Evolutionary conservation across 2,888 invertebrate species (phyloP), one percentile per base, ranked within the genome.

Genomic region (Achlya flavicornis): DNA sequence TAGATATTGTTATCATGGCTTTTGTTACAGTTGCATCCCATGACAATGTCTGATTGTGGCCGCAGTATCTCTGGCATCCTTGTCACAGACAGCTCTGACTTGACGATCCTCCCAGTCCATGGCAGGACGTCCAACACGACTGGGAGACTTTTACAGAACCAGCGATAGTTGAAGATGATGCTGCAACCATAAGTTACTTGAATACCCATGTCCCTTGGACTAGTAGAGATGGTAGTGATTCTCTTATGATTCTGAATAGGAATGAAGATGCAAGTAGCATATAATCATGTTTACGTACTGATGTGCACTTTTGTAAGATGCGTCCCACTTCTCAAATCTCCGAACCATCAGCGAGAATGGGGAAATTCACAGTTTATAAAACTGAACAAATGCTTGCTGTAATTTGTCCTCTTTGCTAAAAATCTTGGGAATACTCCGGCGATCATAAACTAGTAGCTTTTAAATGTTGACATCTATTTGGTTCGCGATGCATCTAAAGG

Each of bases 391-490:
- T 95, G 58, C 96, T 96, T 61, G 97, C 96, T 0, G 95, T 95
- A 77, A 94, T 95, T 0, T 99, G 99, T 77, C 96, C 98, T 0
- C 98, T 99, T 71, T 99, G 99, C 82, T 94, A 98, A 70, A 98
- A 98, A 63, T 89, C 95, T 4, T 99, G 98, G 97, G 97, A 97
- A 4, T 97, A 96, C 83, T 95, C 96, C 0, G 99, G 98, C 0
- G 95, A 95, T 0, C 99, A 99, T 85, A 94, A 98, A 63, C 90
- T 99, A 3, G 96, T 97, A n/a, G 96, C 97, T 0, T 89, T 99
- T 10, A 96, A 96, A 80, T 99, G 99, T 87, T 99, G 99, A 0
- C 99, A 99, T 89, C 88, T 99, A 8, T 99, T 98, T 87, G 99
- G 99, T 0, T 90, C 95, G 0, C 94, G 94, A 19, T 99, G 99